Percentiles rank a stretch among this genome's conserved stretches.
Evolutionary conservation across 2,888 invertebrate species (phyloP).

Genomic region (Watsonalla binaria): DNA sequence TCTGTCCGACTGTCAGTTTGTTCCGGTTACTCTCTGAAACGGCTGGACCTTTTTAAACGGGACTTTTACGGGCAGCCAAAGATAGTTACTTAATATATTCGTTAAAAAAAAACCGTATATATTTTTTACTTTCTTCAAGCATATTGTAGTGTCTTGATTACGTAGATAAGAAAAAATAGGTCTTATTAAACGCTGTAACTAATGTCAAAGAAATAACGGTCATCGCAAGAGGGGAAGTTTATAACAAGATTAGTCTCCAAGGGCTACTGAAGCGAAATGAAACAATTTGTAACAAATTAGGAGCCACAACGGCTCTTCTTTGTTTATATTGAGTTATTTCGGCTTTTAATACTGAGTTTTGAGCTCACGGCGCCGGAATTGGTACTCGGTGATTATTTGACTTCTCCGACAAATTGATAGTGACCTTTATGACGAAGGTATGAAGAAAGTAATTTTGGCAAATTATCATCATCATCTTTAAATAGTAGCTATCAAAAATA

Average conservation of each 20-base stretch:
- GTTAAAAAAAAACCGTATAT: too few species aligned
- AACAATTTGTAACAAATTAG: slow-evolving; percentile 41
- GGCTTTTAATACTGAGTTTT: slow-evolving; percentile 9
- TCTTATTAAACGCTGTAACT: not conserved
- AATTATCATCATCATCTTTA: too few species aligned
- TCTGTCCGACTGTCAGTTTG: too few species aligned
- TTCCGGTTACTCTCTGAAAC: too few species aligned
- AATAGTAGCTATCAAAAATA: too few species aligned
- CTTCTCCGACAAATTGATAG: not conserved
- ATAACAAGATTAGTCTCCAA: slow-evolving; percentile 35
- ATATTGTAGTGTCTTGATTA: too few species aligned
- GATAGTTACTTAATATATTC: too few species aligned
- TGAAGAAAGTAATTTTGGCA: too few species aligned
- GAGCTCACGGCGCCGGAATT: not conserved
- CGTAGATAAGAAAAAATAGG: too few species aligned
- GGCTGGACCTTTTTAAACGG: too few species aligned
- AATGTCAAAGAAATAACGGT: slow-evolving; percentile 1
- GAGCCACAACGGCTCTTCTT: slow-evolving; percentile 25
- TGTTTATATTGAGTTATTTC: slow-evolving; percentile 25
- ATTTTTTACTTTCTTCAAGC: too few species aligned
- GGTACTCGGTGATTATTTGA: not conserved
- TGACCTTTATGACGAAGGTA: not conserved
- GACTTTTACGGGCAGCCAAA: too few species aligned
- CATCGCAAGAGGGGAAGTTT: slow-evolving; percentile 22
- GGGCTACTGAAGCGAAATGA: slow-evolving; percentile 30